Conservation (phyloP, 2,113 vertebrate genomes). For the Chloropsis hardwickii region DNA sequence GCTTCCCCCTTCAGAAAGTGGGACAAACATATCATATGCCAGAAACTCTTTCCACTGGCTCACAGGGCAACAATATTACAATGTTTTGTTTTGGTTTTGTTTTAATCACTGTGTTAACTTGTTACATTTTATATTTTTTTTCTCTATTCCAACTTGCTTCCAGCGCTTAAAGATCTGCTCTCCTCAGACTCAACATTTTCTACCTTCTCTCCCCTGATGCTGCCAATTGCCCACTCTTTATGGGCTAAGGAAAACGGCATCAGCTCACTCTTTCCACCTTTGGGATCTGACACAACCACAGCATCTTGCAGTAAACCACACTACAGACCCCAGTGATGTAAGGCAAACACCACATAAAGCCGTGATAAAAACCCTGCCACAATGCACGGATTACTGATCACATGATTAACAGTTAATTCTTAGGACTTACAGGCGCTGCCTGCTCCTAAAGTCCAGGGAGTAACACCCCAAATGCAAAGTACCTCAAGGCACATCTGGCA, state of each 20-base stretch:
- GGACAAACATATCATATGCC: not conserved
- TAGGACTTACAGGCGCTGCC: not conserved
- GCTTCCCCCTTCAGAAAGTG: not conserved
- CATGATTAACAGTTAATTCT: not conserved
- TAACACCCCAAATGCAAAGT: not conserved
- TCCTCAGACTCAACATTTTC: not conserved
- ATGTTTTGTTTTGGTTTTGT: not conserved
- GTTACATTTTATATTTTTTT: not conserved
- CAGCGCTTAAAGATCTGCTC: not conserved
- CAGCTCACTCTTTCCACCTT: not conserved
- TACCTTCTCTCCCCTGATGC: not conserved
- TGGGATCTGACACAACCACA: not conserved
- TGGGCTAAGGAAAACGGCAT: not conserved
- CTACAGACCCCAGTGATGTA: not conserved
- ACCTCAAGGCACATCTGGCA: not conserved
- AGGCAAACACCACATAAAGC: not conserved
- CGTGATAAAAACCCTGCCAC: not conserved
- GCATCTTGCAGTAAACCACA: not conserved
- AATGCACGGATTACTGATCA: not conserved
- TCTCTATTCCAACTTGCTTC: not conserved
- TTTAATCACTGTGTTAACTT: not conserved
- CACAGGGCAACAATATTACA: not conserved
- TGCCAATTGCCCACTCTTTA: not conserved
- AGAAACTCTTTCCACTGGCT: not conserved
- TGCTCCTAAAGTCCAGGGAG: not conserved